phyloP scores from a whole-genome alignment of 2,113 vertebrate genomes.

The Phrynosoma platyrhinos region DNA sequence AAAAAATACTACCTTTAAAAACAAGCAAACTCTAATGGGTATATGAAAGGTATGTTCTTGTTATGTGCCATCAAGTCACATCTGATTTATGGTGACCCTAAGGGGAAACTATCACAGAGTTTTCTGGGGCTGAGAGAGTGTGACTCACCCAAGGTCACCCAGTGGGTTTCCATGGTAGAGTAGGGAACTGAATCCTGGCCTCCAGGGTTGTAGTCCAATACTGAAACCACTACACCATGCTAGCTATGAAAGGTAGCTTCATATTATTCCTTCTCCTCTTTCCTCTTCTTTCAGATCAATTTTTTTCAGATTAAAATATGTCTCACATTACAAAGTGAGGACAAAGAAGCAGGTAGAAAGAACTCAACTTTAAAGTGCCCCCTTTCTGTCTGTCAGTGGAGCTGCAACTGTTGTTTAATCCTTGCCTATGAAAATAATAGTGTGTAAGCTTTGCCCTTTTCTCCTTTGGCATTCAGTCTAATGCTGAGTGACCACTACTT shows the following conservation, averaged over 20 bases:
- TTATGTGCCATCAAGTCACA: no score
- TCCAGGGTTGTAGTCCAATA: no score
- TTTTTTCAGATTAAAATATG: slow-evolving; percentile 5
- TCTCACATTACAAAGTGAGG: not conserved
- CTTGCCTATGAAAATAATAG: not conserved
- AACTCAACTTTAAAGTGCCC: not conserved
- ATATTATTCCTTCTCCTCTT: not conserved
- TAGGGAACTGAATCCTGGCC: no score
- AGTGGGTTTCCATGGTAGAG: no score
- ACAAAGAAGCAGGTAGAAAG: not conserved
- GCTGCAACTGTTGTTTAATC: not conserved
- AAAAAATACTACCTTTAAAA: no score
- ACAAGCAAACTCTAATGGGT: not conserved
- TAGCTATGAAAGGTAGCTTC: not conserved
- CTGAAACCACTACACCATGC: not conserved
- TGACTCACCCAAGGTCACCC: no score
- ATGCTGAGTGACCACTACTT: not conserved
- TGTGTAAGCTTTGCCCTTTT: not conserved
- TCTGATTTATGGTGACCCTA: no score
- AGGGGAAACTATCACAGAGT: no score
- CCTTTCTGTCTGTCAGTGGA: not conserved
- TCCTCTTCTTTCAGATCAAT: not conserved
- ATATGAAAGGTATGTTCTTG: not conserved
- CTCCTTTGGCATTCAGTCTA: not conserved
- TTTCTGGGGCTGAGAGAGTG: no score